Evolutionary conservation across 1,140 invertebrate genomes (phyloP), one percentile per base, ranked within the genome.

Genomic region (Maniola jurtina): DNA sequence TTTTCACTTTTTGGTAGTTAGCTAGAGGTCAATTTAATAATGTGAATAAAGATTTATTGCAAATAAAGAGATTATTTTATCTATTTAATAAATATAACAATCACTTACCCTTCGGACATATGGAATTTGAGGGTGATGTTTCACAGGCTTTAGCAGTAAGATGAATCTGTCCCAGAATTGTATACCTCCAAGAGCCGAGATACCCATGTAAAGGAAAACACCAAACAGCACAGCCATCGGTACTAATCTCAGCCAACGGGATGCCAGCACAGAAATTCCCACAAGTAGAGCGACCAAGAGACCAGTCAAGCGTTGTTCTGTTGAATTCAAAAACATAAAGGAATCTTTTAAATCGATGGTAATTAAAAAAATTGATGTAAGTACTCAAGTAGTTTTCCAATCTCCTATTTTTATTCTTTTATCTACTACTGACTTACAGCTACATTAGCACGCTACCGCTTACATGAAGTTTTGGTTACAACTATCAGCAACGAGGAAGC

Each of bases 161-260:
- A 95, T 94, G 58, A 96, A 91, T 52, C 97, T 92, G 72, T 98
- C 97, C 84, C 98, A 97, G 79, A 99, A 94, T 89, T 99, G 97
- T 15, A 98, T 97, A 55, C 97, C 97, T 78, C 95, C 96, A 45
- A 97, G 95, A 0, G 97, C 97, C 0, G 97, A 97, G 60, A 98
- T 94, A 40, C 98, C 98, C 95, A 99, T 98, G 91, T 99, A 99
- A 0, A 99, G 92, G 84, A 99, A 99, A 3, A 99, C 96, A 35
- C 98, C 98, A 83, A 99, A 97, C 4, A 99, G 92, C 54, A 98
- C 97, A 9, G 98, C 94, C 93, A 99, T 96, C 4, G 98, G 98
- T 61, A 99, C 96, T 11, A 95, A 91, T 25, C 95, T 92, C 38
- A 99, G 89, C 25, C 98, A 89, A 11, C 95, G 93, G 25, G 96